Conservation (phyloP, 2,888 invertebrate species). For the Ichneumoninae sp. region DNA sequence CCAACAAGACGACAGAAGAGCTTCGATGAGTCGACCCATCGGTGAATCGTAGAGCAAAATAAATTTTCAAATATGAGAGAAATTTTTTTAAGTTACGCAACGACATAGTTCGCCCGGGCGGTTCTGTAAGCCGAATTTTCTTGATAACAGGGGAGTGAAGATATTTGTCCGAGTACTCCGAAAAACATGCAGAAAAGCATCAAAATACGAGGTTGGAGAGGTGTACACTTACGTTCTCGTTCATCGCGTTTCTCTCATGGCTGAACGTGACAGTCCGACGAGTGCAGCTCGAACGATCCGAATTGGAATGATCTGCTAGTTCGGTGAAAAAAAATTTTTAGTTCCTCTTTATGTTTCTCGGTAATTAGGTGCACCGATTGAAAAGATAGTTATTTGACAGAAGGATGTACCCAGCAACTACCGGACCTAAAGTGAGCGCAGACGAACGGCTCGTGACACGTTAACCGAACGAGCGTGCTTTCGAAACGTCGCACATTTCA, state of each 20-base stretch:
- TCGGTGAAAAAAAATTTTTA: conserved; percentile 35
- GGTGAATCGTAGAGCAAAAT: not conserved
- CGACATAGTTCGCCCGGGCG: not conserved
- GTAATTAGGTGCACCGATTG: conserved; percentile 63
- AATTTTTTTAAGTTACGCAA: not conserved
- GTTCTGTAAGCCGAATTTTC: not conserved
- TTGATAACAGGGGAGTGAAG: not conserved
- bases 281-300: not conserved
- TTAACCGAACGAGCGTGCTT: conserved; percentile 19
- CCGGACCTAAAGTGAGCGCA: conserved; percentile 55
- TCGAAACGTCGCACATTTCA: conserved; percentile 19
- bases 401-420: conserved; percentile 65
- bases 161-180: not conserved
- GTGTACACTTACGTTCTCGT: conserved; percentile 51
- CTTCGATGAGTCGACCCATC: not conserved
- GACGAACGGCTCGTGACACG: conserved; percentile 39
- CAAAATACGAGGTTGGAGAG: conserved; percentile 50
- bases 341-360: conserved; percentile 46
- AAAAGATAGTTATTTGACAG: conserved; percentile 67
- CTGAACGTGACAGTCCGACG: not conserved
- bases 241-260: conserved; percentile 29
- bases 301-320: conserved; percentile 9
- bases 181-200: conserved; percentile 33
- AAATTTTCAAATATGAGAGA: not conserved
- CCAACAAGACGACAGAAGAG: not conserved